Percentiles rank a stretch among this genome's conserved stretches.
phyloP scores from a whole-genome alignment of 2,113 vertebrate species.

The Epinephelus lanceolatus region DNA sequence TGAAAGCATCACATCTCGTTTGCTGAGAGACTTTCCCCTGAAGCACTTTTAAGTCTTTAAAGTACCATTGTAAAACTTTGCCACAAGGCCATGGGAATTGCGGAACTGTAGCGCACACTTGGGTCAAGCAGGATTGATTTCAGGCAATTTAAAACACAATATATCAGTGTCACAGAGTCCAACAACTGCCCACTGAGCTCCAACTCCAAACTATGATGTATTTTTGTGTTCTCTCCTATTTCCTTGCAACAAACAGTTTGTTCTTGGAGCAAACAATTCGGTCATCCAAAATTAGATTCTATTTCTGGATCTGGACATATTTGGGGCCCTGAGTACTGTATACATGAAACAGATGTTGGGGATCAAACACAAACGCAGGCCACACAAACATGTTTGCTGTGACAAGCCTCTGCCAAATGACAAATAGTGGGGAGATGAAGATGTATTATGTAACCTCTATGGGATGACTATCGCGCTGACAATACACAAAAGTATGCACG shows the following conservation, averaged over 20 bases:
- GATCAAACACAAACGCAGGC: conserved; percentile 61
- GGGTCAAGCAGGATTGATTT: conserved; percentile 33
- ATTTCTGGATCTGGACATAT: conserved; percentile 66
- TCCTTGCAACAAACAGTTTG: conserved; percentile 62
- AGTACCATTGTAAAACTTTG: neutral
- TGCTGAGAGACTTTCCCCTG: neutral
- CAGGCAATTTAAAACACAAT: neutral
- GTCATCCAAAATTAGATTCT: conserved; percentile 74
- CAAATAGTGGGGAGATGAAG: conserved; percentile 64
- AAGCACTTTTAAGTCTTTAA: conserved; percentile 7
- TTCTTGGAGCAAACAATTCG: conserved; percentile 71
- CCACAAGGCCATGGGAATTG: neutral
- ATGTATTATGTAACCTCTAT: conserved; percentile 56
- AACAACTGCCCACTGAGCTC: conserved; percentile 6
- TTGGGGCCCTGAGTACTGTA: conserved; percentile 1
- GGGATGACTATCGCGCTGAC: conserved; percentile 46
- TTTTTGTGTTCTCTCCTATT: conserved; percentile 40
- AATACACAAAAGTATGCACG: conserved; percentile 55
- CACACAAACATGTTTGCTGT: conserved; percentile 73
- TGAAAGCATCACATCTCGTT: neutral
- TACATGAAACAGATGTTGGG: conserved; percentile 71
- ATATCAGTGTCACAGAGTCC: conserved; percentile 28
- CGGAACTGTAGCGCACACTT: neutral
- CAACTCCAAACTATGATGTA: conserved; percentile 24
- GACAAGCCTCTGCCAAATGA: conserved; percentile 70